Evolutionary conservation across 1,140 invertebrate genomes (phyloP), one percentile per base, ranked within the genome.

Genomic region (Portunus trituberculatus): DNA sequence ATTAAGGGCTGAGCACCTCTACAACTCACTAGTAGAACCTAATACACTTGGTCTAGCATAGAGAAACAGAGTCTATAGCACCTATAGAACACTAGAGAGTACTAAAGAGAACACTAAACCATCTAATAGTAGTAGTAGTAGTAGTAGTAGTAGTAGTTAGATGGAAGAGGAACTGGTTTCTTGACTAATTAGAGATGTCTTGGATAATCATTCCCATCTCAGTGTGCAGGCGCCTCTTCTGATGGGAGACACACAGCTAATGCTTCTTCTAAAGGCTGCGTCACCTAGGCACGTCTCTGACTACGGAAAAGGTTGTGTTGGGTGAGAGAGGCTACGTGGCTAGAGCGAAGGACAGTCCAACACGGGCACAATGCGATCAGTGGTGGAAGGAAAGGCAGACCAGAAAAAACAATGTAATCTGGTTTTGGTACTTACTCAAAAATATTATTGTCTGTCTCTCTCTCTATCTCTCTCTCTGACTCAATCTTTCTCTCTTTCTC

Each of bases 231-330:
- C 10, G 20, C 52, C 52, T 20, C 52, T 59, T 59, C 20, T 59
- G 52, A 20, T 59, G 52, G 20, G 52, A 59, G 12, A 59, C 52
- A 59, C 52, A 20, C 52, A 59, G 10, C 52, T 59, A 59, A 4
- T 39, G 91, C 20, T 4, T 93, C 92, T 93, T 93, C 92, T 93
- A 93, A 93, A 31, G 48, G 39, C 89, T 48, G 92, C 46, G 52
- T n/a, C 46, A 67, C 92, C 92, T 93, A 93, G 46, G 32, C n/a
- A 28, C 83, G 28, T 46, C 82, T 93, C 84, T 32, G 46, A 52
- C 92, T 93, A 93, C 87, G 92, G 84, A 88, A 86, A 87, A 59
- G 46, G 84, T 88, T 31, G 82, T 25, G 67, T n/a, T 76, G 6
- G 67, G 67, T 20, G 67, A 76, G 67, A 76, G 67, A 76, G 67